Base-by-base conservation (phyloP, 2,797 vertebrate species). In the Myotis vivesi region DNA sequence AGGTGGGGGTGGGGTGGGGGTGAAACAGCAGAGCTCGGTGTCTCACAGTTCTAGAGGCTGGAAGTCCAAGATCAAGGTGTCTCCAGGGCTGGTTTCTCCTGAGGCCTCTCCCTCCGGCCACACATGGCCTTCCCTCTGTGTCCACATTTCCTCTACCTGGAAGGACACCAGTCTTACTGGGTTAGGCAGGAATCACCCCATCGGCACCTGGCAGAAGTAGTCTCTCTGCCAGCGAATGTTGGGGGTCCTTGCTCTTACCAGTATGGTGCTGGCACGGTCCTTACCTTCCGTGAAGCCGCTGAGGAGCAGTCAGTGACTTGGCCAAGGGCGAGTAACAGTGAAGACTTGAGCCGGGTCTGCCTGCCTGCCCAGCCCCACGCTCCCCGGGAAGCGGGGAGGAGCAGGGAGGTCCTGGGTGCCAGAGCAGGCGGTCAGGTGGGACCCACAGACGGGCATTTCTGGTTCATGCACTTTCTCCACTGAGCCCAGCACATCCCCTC, bases 221-320 rank as follows among this genome's bases (percentile, higher is more conserved):
- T 3, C 0, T 2, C 23, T 5, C 1, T 4, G 7, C 19, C 0
- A 0, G 25, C 3, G 1, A 2, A 28, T 62, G 0, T 6, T 11
- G 2, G 19, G 1, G 41, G 46, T 1, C 25, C 71, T 36, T 3
- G 59, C 23, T 23, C 36, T 20, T 46, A 16, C 5, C 59, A 15
- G 25, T 30, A 15, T 15, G 11, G 12, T 3, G 57, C 59, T 2
- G 38, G 49, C 41, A 0, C 1, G 5, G 1, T 2, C 53, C 72
- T 22, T 1, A 5, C 11, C 66, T 46, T 4, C 5, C 3, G 11
- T 3, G 15, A 57, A 75, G 82, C n/a, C 0, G 16, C 64, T 0
- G 19, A 46, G 36, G 92, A 25, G 64, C 25, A 41, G 15, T 25
- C 36, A 12, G 46, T 38, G 80, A 23, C 55, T 8, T 73, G 25